phyloP scores from a whole-genome alignment of 2,113 vertebrate genomes.

The Cephalopholis sonnerati region DNA sequence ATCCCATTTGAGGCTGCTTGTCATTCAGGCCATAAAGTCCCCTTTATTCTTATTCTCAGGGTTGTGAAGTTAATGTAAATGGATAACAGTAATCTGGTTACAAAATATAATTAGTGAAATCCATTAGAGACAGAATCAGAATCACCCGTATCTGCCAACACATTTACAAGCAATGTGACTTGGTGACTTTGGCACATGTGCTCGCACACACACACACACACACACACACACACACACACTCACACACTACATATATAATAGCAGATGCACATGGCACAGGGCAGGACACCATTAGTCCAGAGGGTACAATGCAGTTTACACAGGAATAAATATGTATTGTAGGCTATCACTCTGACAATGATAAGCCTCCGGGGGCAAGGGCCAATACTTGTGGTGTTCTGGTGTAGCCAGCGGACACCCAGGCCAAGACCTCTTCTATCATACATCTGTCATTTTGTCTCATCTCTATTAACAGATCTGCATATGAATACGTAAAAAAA shows the following conservation, averaged over 20 bases:
- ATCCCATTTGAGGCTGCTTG: slow-evolving; percentile 34
- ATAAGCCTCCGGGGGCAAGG: too few species aligned
- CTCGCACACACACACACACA: background rate
- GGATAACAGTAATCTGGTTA: slow-evolving; percentile 47
- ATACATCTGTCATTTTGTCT: too few species aligned
- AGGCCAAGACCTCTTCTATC: too few species aligned
- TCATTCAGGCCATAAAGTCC: slow-evolving; percentile 34
- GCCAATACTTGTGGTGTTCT: too few species aligned
- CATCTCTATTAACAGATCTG: too few species aligned
- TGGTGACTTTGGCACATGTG: background rate
- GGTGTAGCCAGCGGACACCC: too few species aligned
- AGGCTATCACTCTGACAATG: too few species aligned
- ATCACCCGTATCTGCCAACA: slow-evolving; percentile 14
- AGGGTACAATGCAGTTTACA: background rate
- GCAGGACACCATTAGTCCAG: background rate
- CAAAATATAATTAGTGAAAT: slow-evolving; percentile 28
- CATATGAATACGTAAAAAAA: too few species aligned
- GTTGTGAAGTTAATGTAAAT: slow-evolving; percentile 38
- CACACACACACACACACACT: background rate
- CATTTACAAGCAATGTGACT: slow-evolving; percentile 28
- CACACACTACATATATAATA: background rate
- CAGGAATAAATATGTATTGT: background rate
- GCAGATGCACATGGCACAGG: background rate
- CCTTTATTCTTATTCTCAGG: slow-evolving; percentile 29
- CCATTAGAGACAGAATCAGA: slow-evolving; percentile 10